Base-by-base conservation (phyloP, 2,888 invertebrate genomes). In the Podotricha telesiphe region DNA sequence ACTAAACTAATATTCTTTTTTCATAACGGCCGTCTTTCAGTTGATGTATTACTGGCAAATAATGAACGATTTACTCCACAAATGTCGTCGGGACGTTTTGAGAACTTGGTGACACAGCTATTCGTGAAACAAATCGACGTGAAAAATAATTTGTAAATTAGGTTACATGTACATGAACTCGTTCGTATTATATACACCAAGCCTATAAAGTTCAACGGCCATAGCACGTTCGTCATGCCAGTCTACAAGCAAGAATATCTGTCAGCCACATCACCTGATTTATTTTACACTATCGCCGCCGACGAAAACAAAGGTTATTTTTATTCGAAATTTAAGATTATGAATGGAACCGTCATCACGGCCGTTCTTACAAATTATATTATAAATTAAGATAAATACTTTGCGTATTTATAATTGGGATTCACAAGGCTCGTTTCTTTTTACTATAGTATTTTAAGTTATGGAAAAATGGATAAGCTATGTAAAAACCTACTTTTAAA, bases 221-320 rank as follows among this genome's bases (percentile, higher is more conserved):
- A 69, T 34, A 34, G 73, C 70, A 70, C 74, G 82, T 89, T 85
- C 87, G 87, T 88, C 87, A 86, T 85, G 84, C 83, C 81, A 83
- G 80, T 78, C 79, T 82, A 83, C 80, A 79, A 34, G 53, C 63
- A 67, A 55, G 40, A 22, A 50, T 42, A 67, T 51, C 70, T 73
- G 79, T 82, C 80, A 80, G 78, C 75, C 76, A 79, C 81, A 83
- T 87, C 86, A 89, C 86, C 87, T 90, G 88, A 86, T 87, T 86
- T 79, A 88, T 86, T 87, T 88, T 86, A 87, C 86, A 86, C 85
- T 86, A 86, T 84, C 8, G 34, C 48, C 72, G 82, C 78, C 78
- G 80, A 81, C 82, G 80, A 79, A 79, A 78, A 79, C 79, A 76
- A 78, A 80, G 65, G 81, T 82, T 88, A 88, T 89, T 88, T 89